Base-by-base conservation (phyloP, 1,140 invertebrate species). In the Drosophila fuyamai region DNA sequence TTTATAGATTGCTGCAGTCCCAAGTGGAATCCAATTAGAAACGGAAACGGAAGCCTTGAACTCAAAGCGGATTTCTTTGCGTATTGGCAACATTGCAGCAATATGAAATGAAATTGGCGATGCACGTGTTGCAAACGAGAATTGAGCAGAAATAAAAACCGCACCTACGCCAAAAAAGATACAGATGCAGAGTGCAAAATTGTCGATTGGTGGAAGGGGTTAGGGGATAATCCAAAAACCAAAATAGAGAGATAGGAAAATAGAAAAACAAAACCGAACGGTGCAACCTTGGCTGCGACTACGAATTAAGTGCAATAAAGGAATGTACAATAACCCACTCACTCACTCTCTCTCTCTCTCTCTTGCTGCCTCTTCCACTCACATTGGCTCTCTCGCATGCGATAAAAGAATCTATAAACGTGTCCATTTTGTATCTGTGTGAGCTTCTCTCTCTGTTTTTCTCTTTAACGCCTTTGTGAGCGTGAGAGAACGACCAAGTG, bases 361-460 rank as follows among this genome's bases (percentile, higher is more conserved):
- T 18, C 10, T 12, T 9, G 9, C 9, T 38, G 36, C 9, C 29
- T 51, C 40, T 54, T 12, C 16, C 63, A 48, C 53, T 18, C 29
- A 18, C 13, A 0, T 5, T 12, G 10, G 9, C 32, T 59, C 56
- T 73, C 54, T 88, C 79, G 83, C 83, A 88, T 89, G 83, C 80
- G 83, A 88, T 80, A 88, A 80, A 71, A 35, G n/a, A 35, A 36
- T 48, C 10, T 56, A 58, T 50, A 51, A 78, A 70, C 66, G 79
- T 79, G 81, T 54, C 59, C 57, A 65, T 40, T 65, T 14, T 9
- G 74, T 76, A 88, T 82, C 76, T 86, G 83, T 88, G 82, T 73
- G 72, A 61, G 27, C 54, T 51, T 38, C 29, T 36, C 48, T n/a
- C 2, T 5, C 29, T 36, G 36, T 67, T 46, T 36, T 36, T 41